Percentiles rank a stretch among this genome's conserved stretches.
Evolutionary conservation across 2,113 vertebrate species (phyloP).

Genomic region (Psophia crepitans): DNA sequence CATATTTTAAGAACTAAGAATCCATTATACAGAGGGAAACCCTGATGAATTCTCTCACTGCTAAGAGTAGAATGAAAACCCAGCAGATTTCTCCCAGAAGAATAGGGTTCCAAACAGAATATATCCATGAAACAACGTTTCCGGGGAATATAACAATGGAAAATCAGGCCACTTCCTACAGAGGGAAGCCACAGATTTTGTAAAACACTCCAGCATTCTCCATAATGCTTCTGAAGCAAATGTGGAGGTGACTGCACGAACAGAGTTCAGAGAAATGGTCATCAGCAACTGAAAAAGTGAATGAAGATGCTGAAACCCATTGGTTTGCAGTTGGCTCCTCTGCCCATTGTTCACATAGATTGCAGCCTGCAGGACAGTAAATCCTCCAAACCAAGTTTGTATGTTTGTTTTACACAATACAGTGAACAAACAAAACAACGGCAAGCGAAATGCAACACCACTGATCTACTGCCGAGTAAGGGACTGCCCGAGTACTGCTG

Average conservation of each 20-base stretch:
- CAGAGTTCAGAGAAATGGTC: not conserved
- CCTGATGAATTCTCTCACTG: not conserved
- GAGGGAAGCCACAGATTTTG: not conserved
- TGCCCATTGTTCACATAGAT: not conserved
- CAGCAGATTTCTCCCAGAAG: not conserved
- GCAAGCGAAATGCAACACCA: not conserved
- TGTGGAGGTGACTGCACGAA: rapidly evolving
- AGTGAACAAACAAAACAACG: rapidly evolving
- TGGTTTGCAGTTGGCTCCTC: not conserved
- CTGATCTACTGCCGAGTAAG: not conserved
- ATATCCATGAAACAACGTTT: not conserved
- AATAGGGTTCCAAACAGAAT: not conserved
- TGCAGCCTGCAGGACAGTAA: not conserved
- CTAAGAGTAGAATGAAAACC: not conserved
- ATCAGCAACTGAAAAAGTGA: not conserved
- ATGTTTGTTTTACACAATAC: not conserved
- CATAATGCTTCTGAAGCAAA: not conserved
- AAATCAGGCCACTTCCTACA: not conserved
- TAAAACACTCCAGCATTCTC: not conserved
- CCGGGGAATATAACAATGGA: not conserved
- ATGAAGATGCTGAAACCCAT: not conserved
- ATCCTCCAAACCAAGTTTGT: not conserved
- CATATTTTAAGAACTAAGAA: not conserved
- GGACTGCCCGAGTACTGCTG: not conserved
- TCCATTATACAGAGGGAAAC: not conserved